A percentile compares a stretch with the other conserved stretches of the same genome.
phyloP scores from a whole-genome alignment of 2,113 vertebrate genomes.

The Oncorhynchus kisutch region DNA sequence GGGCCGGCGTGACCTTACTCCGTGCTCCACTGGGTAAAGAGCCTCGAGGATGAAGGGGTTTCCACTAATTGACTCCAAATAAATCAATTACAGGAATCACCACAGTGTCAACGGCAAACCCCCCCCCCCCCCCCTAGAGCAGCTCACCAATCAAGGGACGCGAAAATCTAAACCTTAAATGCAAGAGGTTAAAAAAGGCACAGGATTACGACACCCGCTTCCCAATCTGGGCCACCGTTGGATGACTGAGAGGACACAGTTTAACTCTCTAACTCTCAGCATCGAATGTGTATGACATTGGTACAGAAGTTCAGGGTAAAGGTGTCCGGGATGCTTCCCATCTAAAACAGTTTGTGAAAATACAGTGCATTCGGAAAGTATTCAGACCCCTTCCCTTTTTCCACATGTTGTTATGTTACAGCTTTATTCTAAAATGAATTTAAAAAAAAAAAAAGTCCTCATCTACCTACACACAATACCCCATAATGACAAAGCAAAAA shows the following conservation, averaged over 20 bases:
- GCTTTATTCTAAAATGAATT: too few relatives aligned
- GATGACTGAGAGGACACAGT: conserved; percentile 1
- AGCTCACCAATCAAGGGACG: not conserved
- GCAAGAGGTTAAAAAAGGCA: conserved; percentile 13
- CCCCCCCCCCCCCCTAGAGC: not conserved
- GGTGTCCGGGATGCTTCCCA: too few relatives aligned
- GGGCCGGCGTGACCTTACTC: conserved; percentile 17
- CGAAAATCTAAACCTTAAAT: conserved; percentile 12
- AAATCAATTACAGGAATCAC: conserved; percentile 38
- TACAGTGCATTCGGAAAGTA: too few relatives aligned
- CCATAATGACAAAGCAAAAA: too few relatives aligned
- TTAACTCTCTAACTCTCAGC: conserved; percentile 1
- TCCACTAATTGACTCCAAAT: conserved; percentile 33
- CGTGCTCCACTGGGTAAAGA: conserved; percentile 3
- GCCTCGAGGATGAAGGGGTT: conserved; percentile 18
- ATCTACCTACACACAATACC: too few relatives aligned
- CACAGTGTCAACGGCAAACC: not conserved
- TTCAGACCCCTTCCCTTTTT: too few relatives aligned
- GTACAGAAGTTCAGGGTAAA: too few relatives aligned
- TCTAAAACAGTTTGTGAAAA: too few relatives aligned
- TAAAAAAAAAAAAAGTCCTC: too few relatives aligned
- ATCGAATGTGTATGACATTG: too few relatives aligned
- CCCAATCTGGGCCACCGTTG: not conserved
- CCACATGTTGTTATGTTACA: too few relatives aligned
- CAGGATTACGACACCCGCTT: not conserved